phyloP scores from a whole-genome alignment of 2,797 vertebrate species.

The Pseudopleuronectes americanus region DNA sequence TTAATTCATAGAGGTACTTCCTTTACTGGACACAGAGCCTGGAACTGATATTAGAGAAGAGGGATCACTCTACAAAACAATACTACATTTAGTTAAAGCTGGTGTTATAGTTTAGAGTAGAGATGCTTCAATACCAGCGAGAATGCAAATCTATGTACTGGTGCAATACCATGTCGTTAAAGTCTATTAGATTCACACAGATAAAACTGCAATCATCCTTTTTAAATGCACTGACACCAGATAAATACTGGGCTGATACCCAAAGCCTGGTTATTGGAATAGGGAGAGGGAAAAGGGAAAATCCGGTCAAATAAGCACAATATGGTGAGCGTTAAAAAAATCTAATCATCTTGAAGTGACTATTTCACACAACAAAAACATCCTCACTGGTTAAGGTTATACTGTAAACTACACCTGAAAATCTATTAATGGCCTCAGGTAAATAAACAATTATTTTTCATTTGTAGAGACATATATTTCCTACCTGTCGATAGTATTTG shows the following conservation, averaged over 20 bases:
- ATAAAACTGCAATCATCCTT: too few relatives aligned
- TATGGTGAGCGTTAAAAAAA: not conserved
- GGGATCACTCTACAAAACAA: constrained; percentile 36
- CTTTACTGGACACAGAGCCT: constrained; percentile 50
- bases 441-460: not conserved
- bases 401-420: not conserved
- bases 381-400: not conserved
- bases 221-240: too few relatives aligned
- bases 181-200: too few relatives aligned
- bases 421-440: not conserved
- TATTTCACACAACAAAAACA: not conserved
- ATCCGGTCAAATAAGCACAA: not conserved
- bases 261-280: too few relatives aligned
- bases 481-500: constrained; percentile 95
- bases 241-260: too few relatives aligned
- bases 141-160: too few relatives aligned
- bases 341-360: not conserved
- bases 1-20: constrained; percentile 75
- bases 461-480: constrained; percentile 27
- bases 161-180: too few relatives aligned
- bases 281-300: too few relatives aligned
- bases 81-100: constrained; percentile 10
- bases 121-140: too few relatives aligned
- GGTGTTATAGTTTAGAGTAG: too few relatives aligned
- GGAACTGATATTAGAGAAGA: constrained; percentile 32